phyloP scores from a whole-genome alignment of 2,797 vertebrate genomes.

The Sebastes cheni region DNA sequence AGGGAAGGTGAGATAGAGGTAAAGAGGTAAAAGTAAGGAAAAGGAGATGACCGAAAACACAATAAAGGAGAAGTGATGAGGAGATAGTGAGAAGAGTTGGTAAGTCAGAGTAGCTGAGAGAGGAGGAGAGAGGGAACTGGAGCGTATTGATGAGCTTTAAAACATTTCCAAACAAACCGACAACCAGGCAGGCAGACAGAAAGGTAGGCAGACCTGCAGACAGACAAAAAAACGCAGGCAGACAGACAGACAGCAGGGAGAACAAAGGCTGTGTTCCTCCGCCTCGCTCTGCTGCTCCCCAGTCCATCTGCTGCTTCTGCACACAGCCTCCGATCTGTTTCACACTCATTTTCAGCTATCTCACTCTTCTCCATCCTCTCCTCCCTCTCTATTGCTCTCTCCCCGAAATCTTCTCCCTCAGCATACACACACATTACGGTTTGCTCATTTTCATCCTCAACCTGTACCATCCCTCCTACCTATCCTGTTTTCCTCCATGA shows the following conservation, averaged over 20 bases:
- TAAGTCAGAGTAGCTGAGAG: conserved; percentile 9
- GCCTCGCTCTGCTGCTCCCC: conserved; percentile 69
- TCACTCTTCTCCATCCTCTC: conserved; percentile 45
- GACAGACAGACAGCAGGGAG: conserved; percentile 57
- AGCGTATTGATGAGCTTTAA: not conserved
- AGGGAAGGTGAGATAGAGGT: not conserved
- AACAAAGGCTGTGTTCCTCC: conserved; percentile 76
- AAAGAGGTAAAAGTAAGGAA: not conserved
- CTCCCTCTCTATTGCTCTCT: conserved; percentile 2
- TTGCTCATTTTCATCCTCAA: conserved; percentile 43
- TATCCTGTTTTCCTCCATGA: conserved; percentile 6
- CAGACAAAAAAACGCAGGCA: conserved; percentile 16
- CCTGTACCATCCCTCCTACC: conserved; percentile 34
- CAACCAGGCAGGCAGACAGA: conserved; percentile 23
- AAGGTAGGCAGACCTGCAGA: conserved; percentile 22
- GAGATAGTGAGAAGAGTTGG: not conserved
- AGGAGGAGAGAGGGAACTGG: not conserved
- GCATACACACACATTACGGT: conserved; percentile 13
- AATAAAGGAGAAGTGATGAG: not conserved
- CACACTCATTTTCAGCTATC: conserved; percentile 71
- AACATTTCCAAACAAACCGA: conserved; percentile 29
- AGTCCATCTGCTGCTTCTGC: conserved; percentile 76
- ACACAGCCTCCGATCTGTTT: conserved; percentile 68
- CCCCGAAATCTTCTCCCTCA: conserved; percentile 29
- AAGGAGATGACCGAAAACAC: not conserved